phyloP scores from a whole-genome alignment of 1,140 invertebrate genomes.

The Atta texana region DNA sequence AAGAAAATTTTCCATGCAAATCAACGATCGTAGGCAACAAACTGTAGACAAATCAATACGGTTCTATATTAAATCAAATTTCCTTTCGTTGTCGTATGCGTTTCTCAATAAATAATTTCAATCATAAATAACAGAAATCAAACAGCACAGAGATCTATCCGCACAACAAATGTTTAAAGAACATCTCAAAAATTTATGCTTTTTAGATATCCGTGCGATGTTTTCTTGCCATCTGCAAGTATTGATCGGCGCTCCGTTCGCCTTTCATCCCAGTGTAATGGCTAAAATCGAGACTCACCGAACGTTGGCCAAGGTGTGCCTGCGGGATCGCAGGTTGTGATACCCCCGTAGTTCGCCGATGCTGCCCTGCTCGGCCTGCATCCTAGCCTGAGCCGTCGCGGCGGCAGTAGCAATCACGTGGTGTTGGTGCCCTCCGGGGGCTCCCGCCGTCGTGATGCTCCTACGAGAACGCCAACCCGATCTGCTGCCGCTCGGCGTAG shows the following conservation, averaged over 20 bases:
- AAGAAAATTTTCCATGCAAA: neutral
- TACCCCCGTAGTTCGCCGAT: constrained; percentile 95
- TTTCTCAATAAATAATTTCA: neutral
- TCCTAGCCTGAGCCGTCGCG: constrained; percentile 87
- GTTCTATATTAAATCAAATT: neutral
- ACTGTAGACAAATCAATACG: neutral
- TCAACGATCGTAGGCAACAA: neutral
- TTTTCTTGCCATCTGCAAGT: constrained; percentile 5
- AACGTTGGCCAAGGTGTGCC: constrained; percentile 95
- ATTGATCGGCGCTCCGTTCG: neutral
- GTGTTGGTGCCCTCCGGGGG: constrained; percentile 84
- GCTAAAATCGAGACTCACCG: constrained; percentile 88
- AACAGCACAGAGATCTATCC: neutral
- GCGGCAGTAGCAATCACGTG: constrained; percentile 83
- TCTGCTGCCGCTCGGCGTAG: constrained; percentile 82
- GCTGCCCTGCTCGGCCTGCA: constrained; percentile 95
- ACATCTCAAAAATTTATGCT: neutral
- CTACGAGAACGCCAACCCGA: constrained; percentile 84
- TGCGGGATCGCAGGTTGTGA: constrained; percentile 93
- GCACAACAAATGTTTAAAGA: neutral
- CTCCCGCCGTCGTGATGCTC: constrained; percentile 84
- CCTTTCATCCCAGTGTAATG: too few species aligned
- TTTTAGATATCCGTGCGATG: neutral
- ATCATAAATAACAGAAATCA: neutral
- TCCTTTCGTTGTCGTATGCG: neutral